Percentiles rank a stretch among this genome's conserved stretches.
Conservation (phyloP, 2,797 vertebrate species). For the Micrastur ruficollis region DNA sequence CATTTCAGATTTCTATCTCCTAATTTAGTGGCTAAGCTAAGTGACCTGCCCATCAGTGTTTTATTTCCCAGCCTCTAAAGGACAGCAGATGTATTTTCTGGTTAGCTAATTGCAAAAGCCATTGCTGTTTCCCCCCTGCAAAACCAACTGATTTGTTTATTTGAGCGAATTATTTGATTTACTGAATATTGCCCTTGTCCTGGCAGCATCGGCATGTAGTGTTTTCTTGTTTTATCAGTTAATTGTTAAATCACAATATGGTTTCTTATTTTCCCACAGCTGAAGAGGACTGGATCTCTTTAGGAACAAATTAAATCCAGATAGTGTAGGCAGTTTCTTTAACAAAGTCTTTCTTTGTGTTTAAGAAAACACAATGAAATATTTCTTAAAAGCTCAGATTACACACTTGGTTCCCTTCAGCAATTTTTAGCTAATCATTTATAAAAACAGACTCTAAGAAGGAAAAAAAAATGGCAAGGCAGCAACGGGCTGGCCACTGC, state of each 20-base stretch:
- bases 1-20: neutral
- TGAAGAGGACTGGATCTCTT: neutral
- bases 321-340: neutral
- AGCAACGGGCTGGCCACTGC: neutral
- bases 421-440: neutral
- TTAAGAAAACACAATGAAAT: neutral
- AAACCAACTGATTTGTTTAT: neutral
- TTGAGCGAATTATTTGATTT: neutral
- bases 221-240: neutral
- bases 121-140: neutral
- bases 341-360: slow-evolving; percentile 4
- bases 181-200: neutral
- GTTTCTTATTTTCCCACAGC: neutral
- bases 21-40: neutral
- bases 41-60: neutral
- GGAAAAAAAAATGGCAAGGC: neutral
- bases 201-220: neutral
- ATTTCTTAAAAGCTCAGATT: neutral
- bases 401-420: neutral
- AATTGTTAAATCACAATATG: neutral
- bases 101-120: neutral
- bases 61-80: neutral
- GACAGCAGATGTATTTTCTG: neutral
- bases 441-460: neutral
- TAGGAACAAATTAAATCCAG: neutral